Percentiles rank a stretch among this genome's conserved stretches.
These are phyloP conservation scores for Triplophysa bombifrons DNA, from an alignment of 2,797 vertebrate species.

Conservation along the genomic window DNA sequence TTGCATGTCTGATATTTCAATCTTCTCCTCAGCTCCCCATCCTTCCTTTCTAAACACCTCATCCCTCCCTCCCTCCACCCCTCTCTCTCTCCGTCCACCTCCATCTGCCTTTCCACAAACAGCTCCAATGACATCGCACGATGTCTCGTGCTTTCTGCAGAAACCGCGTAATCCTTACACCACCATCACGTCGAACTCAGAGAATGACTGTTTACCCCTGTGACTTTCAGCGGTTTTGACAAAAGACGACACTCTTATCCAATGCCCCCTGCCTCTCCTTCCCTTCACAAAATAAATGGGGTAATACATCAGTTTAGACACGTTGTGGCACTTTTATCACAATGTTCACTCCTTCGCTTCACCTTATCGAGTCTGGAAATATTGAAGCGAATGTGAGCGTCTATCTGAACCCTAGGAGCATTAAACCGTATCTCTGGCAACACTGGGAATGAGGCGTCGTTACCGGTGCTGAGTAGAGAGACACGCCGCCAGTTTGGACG, in stretches of 20 bases:
- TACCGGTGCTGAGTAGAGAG: conserved; percentile 23
- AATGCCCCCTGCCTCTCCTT: conserved; percentile 39
- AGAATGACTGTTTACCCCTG: conserved; percentile 30
- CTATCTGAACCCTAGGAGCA: conserved; percentile 30
- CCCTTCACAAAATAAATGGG: conserved; percentile 42
- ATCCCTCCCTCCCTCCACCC: conserved; percentile 12
- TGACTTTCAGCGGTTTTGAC: conserved; percentile 39
- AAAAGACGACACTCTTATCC: conserved; percentile 41
- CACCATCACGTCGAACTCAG: conserved; percentile 14
- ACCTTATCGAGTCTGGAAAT: conserved; percentile 31
- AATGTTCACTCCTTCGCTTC: conserved; percentile 31
- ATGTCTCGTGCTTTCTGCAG: neutral
- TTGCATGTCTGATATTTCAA: conserved; percentile 42
- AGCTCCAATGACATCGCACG: conserved; percentile 21
- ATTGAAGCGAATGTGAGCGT: conserved; percentile 20
- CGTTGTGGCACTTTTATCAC: conserved; percentile 48
- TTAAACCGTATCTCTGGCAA: conserved; percentile 46
- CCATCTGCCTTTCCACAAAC: conserved; percentile 31
- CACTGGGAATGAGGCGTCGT: conserved; percentile 28
- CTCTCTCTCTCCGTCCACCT: conserved; percentile 4
- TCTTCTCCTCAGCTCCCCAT: conserved; percentile 29
- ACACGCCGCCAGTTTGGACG: conserved; percentile 31
- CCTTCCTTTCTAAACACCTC: conserved; percentile 44
- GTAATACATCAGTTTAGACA: conserved; percentile 42
- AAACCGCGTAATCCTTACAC: conserved; percentile 18